These are phyloP conservation scores for Xestia sexstrigata DNA, from an alignment of 2,888 invertebrate species.

Conservation along the genomic window DNA sequence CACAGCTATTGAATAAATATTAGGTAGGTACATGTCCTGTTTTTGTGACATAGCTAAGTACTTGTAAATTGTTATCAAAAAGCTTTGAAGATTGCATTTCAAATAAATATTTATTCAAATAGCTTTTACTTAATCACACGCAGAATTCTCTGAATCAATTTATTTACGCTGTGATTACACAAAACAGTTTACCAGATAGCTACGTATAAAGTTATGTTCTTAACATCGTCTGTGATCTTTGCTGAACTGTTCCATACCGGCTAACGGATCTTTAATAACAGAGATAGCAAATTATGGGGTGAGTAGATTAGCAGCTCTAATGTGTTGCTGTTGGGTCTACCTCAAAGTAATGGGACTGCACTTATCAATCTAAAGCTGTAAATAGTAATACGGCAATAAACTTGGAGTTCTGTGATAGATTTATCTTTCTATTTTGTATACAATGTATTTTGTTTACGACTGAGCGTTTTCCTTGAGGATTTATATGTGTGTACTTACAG, in stretches of 20 bases:
- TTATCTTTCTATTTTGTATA: slow-evolving; percentile 2
- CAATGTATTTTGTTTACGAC: slow-evolving; percentile 22
- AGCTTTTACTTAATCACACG: slow-evolving; percentile 12
- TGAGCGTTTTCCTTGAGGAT: background rate
- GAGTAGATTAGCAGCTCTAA: slow-evolving; percentile 47
- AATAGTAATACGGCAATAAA: slow-evolving; percentile 14
- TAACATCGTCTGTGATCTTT: slow-evolving; percentile 58
- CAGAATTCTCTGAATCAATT: slow-evolving; percentile 14
- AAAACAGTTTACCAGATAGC: slow-evolving; percentile 29
- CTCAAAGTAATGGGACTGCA: slow-evolving; percentile 23
- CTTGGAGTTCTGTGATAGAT: background rate
- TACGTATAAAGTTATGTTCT: slow-evolving; percentile 20
- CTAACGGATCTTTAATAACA: slow-evolving; percentile 52
- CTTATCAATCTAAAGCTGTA: slow-evolving; percentile 43
- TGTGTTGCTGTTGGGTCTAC: slow-evolving; percentile 31
- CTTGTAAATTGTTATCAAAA: background rate
- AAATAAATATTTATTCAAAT: slow-evolving; percentile 13
- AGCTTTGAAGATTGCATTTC: slow-evolving; percentile 6
- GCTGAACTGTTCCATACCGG: slow-evolving; percentile 39
- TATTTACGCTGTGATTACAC: slow-evolving; percentile 29
- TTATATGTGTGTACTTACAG: slow-evolving; percentile 18
- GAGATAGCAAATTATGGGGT: slow-evolving; percentile 62
- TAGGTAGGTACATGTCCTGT: background rate
- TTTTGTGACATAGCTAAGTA: background rate
- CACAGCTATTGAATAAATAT: slow-evolving; percentile 3